Evolutionary conservation across 1,140 invertebrate species (phyloP), one percentile per base, ranked within the genome.

Genomic region (Aphis gossypii): DNA sequence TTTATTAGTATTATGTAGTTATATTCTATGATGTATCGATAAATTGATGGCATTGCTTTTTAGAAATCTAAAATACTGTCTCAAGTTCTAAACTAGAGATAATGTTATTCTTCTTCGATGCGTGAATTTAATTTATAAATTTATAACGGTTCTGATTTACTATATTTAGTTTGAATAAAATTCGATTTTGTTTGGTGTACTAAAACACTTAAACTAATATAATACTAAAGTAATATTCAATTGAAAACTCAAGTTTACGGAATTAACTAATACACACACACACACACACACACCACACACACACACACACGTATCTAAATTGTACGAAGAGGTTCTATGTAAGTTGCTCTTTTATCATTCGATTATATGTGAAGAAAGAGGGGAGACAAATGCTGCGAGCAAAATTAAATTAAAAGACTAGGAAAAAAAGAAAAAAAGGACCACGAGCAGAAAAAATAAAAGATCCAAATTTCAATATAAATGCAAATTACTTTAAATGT

Each of bases 401-500:
- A 25, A 86, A 56, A 93, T 93, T 82, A 92, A 92, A 92, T 92
- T 92, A 92, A 83, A 92, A 76, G 46, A 56, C 92, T 54, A 84
- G 76, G 48, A 56, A 38, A 90, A 0, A 14, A 21, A 44, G n/a
- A 30, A 68, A 90, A 23, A 60, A 84, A 54, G 8, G 35, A 25
- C 46, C 9, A 84, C 44, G 82, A 54, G 82, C 20, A 46, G 20
- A 93, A 84, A 93, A 90, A 82, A 90, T 60, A 92, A 92, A 83
- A 41, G 35, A 93, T 54, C 82, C 35, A 41, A 93, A 93, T 93
- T 93, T 93, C 82, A 93, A 93, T 93, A 93, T 93, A 93, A 86
- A 93, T 93, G 92, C 92, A 93, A 93, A 93, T 93, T 93, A 93
- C 48, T 86, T 56, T 84, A 86, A 93, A 93, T 86, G 92, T 93